These are phyloP conservation scores for Tetragnatha versicolor DNA, from an alignment of 1,140 invertebrate genomes.

Conservation along the genomic window DNA sequence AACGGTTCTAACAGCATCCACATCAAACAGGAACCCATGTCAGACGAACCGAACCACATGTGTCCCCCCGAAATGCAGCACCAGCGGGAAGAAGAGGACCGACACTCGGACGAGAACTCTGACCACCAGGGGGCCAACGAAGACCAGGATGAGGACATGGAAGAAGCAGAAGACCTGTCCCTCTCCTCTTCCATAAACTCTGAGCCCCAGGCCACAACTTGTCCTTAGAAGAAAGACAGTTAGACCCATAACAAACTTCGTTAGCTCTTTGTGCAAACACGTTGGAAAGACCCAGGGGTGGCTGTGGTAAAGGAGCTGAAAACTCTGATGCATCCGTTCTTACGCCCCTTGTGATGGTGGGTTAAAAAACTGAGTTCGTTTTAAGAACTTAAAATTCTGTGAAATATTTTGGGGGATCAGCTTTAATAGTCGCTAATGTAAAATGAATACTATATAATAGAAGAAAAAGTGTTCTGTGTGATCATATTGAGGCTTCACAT, in stretches of 20 bases:
- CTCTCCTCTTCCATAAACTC: constrained; percentile 52
- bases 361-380: too few relatives aligned
- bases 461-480: too few relatives aligned
- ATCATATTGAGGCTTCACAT: too few relatives aligned
- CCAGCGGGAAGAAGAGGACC: constrained; percentile 28
- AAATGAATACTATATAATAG: too few relatives aligned
- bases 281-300: background rate
- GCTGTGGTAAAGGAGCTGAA: background rate
- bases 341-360: too few relatives aligned
- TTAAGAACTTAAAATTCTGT: too few relatives aligned
- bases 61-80: constrained; percentile 34
- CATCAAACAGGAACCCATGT: constrained; percentile 53
- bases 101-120: constrained; percentile 14
- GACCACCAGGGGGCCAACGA: constrained; percentile 12
- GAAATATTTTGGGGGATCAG: too few relatives aligned
- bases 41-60: constrained; percentile 32
- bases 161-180: constrained; percentile 49
- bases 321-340: too few relatives aligned
- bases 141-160: constrained; percentile 42
- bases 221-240: constrained; percentile 32
- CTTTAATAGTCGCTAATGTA: too few relatives aligned
- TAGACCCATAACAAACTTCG: constrained; percentile 20
- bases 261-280: too few relatives aligned
- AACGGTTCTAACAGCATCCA: constrained; percentile 38
- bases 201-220: constrained; percentile 50